Base-by-base conservation (phyloP, 2,888 invertebrate species). In the Pterobdella sp. region DNA sequence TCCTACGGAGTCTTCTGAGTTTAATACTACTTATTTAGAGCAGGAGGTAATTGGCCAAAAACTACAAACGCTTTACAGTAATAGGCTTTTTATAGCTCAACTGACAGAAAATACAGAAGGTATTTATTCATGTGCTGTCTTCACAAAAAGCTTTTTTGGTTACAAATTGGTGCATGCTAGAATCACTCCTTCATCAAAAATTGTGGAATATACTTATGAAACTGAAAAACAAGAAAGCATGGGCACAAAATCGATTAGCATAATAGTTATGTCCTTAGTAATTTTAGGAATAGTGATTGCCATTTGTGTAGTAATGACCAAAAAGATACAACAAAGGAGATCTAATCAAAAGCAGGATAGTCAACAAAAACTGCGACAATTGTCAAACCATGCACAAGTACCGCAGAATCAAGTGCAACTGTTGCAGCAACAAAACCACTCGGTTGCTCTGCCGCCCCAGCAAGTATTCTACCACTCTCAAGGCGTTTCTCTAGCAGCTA, bases 101-200 rank as follows among this genome's bases (percentile, higher is more conserved):
- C 29, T 69, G 49, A 49, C 32, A 14, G 26, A 69, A 49, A 49
- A 49, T 29, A 52, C 37, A 18, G 29, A 69, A 52, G 69, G 69
- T 22, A 18, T 69, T 14, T 69, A 69, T 37, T 49, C 49, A n/a
- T 69, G 69, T 31, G 69, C 69, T 22, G 69, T 69, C 1, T 69
- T 69, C 22, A 69, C 69, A 1, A 14, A 26, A 3, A 49, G 14
- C 29, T 69, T 49, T 29, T 69, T 69, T 31, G 69, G 49, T 29
- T 69, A 49, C 52, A 69, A 69, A 34, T 22, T 69, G n/a, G 69
- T n/a, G 1, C 31, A 31, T 29, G 52, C 29, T 4, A 22, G 22
- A 22, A 14, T 69, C 22, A 14, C 42, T 3, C 60, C 60, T 3
- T 4, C 60, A 4, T 7, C 7, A 3, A 56, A 7, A n/a, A 3